Evolutionary conservation across 2,888 invertebrate genomes (phyloP).

Genomic region (Fragum fragum): DNA sequence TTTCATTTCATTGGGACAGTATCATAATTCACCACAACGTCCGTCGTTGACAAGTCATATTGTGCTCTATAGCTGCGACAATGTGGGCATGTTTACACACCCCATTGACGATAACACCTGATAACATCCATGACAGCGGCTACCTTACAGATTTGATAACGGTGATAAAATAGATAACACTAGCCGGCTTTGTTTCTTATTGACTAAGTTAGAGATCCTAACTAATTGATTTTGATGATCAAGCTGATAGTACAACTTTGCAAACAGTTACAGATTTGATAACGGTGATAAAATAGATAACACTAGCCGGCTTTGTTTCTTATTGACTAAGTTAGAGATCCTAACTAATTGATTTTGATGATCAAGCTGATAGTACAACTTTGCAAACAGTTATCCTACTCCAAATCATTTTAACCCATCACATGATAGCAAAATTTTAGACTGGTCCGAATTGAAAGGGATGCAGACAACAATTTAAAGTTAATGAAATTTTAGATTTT

Average conservation of each 20-base stretch:
- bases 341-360: conserved; percentile 21
- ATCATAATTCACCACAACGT: conserved; percentile 26
- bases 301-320: conserved; percentile 5
- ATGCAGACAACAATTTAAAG: no score
- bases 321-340: not conserved
- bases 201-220: not conserved
- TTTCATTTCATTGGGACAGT: not conserved
- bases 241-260: not conserved
- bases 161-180: not conserved
- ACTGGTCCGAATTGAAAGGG: no score
- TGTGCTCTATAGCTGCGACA: conserved; percentile 39
- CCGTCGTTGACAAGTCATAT: conserved; percentile 44
- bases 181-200: conserved; percentile 13
- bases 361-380: no score
- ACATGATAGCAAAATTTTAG: no score
- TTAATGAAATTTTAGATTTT: no score
- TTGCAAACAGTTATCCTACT: no score
- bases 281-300: conserved; percentile 1
- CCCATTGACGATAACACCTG: conserved; percentile 35
- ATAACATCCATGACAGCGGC: not conserved
- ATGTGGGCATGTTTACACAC: conserved; percentile 45
- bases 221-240: conserved; percentile 9
- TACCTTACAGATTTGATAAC: conserved; percentile 1
- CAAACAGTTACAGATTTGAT: not conserved
- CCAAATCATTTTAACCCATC: no score